Conservation (phyloP, 2,888 invertebrate genomes). For the Chromoteleia sp. region DNA sequence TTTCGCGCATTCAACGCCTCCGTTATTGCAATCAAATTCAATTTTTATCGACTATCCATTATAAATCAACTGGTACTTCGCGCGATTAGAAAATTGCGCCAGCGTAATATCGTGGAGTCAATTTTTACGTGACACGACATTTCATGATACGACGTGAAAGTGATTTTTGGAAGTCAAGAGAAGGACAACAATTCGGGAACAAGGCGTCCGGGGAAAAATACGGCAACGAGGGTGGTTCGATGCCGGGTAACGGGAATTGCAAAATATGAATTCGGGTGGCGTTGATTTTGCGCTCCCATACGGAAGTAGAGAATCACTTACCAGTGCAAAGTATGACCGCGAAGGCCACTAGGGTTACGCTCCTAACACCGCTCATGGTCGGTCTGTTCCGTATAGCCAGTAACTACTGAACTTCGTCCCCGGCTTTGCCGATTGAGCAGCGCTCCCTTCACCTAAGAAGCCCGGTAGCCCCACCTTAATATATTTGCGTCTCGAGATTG, state of each 20-base stretch:
- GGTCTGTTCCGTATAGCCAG: conserved; percentile 75
- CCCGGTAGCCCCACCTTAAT: conserved; percentile 72
- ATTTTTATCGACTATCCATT: conserved; percentile 1
- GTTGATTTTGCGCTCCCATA: conserved; percentile 26
- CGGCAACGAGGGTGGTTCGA: background rate
- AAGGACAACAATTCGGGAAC: background rate
- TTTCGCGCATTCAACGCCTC: conserved; percentile 9
- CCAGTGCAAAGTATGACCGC: conserved; percentile 78
- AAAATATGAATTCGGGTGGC: no score
- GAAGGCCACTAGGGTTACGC: conserved; percentile 78
- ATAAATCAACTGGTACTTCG: background rate
- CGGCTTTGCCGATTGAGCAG: conserved; percentile 70
- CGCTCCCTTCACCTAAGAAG: conserved; percentile 78
- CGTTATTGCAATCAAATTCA: conserved; percentile 26
- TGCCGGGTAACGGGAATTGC: no score
- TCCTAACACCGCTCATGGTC: conserved; percentile 77
- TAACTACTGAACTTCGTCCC: conserved; percentile 82
- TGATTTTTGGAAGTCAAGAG: conserved; percentile 1
- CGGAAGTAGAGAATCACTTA: conserved; percentile 74
- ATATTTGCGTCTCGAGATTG: conserved; percentile 64
- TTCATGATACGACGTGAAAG: conserved; percentile 20
- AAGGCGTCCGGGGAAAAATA: background rate
- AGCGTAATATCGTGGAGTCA: background rate
- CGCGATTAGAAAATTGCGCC: background rate
- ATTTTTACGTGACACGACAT: conserved; percentile 1